These are phyloP conservation scores for Rhysida immarginata DNA, from an alignment of 1,140 invertebrate genomes.

Conservation along the genomic window DNA sequence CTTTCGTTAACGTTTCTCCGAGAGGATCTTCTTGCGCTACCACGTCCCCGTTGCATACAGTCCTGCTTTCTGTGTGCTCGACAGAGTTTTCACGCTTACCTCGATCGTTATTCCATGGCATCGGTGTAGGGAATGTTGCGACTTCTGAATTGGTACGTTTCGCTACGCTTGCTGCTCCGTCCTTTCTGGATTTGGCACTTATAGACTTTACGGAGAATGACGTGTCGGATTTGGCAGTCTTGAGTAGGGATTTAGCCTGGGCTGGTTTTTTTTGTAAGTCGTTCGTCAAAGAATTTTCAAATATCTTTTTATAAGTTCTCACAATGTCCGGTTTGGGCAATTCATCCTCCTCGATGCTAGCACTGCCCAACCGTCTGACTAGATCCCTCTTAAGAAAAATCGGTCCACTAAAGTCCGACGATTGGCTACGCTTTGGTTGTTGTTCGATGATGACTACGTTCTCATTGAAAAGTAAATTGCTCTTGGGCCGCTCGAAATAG, in stretches of 20 bases:
- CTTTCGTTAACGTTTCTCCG: neutral
- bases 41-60: neutral
- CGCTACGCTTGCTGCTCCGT: neutral
- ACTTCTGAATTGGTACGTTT: neutral
- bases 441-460: slow-evolving; percentile 31
- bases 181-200: neutral
- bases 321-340: slow-evolving; percentile 70
- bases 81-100: neutral
- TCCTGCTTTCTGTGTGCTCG: neutral
- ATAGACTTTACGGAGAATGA: neutral
- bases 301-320: slow-evolving; percentile 63
- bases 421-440: neutral
- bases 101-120: no score
- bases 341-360: slow-evolving; percentile 54
- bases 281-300: slow-evolving; percentile 39
- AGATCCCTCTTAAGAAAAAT: neutral
- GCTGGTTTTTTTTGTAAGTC: neutral
- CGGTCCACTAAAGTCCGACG: neutral
- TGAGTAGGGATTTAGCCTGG: neutral
- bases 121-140: no score
- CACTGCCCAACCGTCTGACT: neutral
- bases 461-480: slow-evolving; percentile 25
- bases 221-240: neutral
- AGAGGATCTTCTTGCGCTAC: neutral
- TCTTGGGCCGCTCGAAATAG: neutral